Evolutionary conservation across 2,113 vertebrate genomes (phyloP), one percentile per base, ranked within the genome.

Genomic region (Lagopus leucura): DNA sequence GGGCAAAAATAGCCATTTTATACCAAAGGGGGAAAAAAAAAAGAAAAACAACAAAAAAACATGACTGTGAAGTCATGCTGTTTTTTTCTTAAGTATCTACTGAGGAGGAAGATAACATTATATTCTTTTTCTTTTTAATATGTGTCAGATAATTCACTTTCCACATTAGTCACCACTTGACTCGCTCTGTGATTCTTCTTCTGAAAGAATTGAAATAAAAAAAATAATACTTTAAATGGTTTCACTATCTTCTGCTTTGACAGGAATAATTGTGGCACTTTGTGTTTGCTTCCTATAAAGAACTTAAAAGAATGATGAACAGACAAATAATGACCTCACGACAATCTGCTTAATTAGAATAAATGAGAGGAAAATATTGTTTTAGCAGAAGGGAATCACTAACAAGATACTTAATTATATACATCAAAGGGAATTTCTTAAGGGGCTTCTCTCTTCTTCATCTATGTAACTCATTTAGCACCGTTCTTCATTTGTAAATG

Each of bases 391-490:
- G 63, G 91, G 57, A 95, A 91, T 96, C 82, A 81, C 88, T 92
- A 97, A 97, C 92, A 96, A 97, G 95, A 71, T 71, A 94, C 80
- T 97, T 94, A 96, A 96, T 97, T 96, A 96, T 88, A 91, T 90
- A 94, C 74, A 95, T 97, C 84, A 96, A 94, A 69, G 60, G 43
- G 40, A 93, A 95, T 96, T 96, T 95, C 96, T 97, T 97, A 82
- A 73, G 95, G 88, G 94, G 94, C 50, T 8, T 93, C 9, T 78
- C 84, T 90, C 94, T 94, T 95, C 81, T 91, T 95, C 67, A 67
- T 94, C 61, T 94, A 4, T 88, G 78, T 88, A 94, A 94, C 48
- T 95, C 88, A 91, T 83, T 97, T 90, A 96, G 64, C 63, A 85
- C 60, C 74, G 69, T 80, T 96, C 52, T 65, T 91, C 82, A 75